These are phyloP conservation scores for Eurystomus glaucurus DNA, from an alignment of 2,797 vertebrate genomes.

Conservation along the genomic window DNA sequence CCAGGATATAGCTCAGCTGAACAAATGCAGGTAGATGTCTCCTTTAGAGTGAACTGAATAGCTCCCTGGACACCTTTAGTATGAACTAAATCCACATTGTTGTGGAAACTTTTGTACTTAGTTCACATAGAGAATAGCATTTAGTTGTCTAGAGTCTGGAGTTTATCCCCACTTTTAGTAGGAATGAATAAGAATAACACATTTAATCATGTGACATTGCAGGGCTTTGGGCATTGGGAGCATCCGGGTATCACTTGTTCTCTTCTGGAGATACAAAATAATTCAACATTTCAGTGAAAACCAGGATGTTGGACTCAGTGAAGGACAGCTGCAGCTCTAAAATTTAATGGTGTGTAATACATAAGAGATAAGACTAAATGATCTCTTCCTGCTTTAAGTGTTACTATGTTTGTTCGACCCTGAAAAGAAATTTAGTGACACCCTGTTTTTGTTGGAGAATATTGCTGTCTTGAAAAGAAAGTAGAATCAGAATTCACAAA, in stretches of 20 bases:
- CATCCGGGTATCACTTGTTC: background rate
- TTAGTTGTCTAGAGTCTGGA: background rate
- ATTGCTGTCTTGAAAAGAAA: background rate
- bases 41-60: background rate
- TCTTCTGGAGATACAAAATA: background rate
- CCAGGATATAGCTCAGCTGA: background rate
- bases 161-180: background rate
- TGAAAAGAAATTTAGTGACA: background rate
- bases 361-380: background rate
- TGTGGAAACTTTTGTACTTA: background rate
- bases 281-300: background rate
- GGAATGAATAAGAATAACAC: rapidly evolving
- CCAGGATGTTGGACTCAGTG: background rate
- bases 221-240: background rate
- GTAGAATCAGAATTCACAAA: background rate
- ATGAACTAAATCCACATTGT: background rate
- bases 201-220: background rate
- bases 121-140: background rate
- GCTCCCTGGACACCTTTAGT: background rate
- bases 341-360: background rate
- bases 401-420: background rate
- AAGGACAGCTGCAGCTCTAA: background rate
- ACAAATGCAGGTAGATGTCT: background rate
- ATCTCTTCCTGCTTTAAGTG: background rate
- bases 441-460: background rate